A percentile compares a stretch with the other conserved stretches of the same genome.
phyloP scores from a whole-genome alignment of 1,140 invertebrate species.

The Druon quercuslanigerum region DNA sequence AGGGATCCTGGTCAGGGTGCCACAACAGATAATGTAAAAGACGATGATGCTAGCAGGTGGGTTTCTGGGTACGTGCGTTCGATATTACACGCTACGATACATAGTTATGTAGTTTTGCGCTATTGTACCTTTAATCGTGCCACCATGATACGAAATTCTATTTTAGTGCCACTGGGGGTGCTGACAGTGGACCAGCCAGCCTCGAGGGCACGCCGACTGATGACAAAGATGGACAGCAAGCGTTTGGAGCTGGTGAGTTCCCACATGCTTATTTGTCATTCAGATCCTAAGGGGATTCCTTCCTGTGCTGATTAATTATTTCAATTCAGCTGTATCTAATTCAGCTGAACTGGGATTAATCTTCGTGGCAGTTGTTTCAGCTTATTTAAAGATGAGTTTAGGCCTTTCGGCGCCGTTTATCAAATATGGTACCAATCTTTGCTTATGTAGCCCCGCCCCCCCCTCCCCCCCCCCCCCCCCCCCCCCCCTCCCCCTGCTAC shows the following conservation, averaged over 20 bases:
- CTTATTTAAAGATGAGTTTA: too few relatives aligned
- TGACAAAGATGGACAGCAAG: slow-evolving; percentile 83
- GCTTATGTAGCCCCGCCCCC: too few relatives aligned
- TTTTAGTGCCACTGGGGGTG: slow-evolving; percentile 88
- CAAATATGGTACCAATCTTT: too few relatives aligned
- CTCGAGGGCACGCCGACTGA: slow-evolving; percentile 85
- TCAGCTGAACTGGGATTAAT: too few relatives aligned
- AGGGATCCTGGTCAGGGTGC: slow-evolving; percentile 66
- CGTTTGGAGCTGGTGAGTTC: slow-evolving; percentile 85
- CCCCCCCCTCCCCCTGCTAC: too few relatives aligned
- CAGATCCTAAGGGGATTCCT: not conserved
- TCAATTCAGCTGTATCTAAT: too few relatives aligned
- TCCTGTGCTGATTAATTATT: too few relatives aligned
- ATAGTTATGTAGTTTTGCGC: slow-evolving; percentile 28
- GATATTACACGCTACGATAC: slow-evolving; percentile 27
- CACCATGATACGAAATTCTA: not conserved
- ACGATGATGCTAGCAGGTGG: slow-evolving; percentile 85
- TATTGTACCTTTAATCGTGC: slow-evolving; percentile 2
- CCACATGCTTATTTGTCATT: not conserved
- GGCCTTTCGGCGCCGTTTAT: too few relatives aligned
- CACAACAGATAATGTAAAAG: slow-evolving; percentile 77
- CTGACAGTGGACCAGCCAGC: slow-evolving; percentile 87
- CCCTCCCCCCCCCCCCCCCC: too few relatives aligned
- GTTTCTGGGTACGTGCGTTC: slow-evolving; percentile 62
- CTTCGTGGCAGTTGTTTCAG: too few relatives aligned